Evolutionary conservation across 2,888 invertebrate genomes (phyloP).

Genomic region (Athripsodes cinereus): DNA sequence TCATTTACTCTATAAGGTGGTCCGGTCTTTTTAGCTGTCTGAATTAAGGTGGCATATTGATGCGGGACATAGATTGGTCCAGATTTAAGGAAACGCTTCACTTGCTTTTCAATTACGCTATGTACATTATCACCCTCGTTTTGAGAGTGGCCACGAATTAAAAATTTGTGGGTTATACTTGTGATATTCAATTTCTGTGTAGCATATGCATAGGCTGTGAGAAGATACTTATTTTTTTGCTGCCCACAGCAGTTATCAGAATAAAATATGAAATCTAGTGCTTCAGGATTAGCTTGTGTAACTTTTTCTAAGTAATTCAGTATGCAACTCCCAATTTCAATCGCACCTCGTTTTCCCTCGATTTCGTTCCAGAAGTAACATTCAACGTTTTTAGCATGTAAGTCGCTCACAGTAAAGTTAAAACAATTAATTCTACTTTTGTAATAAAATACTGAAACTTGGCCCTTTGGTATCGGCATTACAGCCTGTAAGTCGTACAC

Average conservation of each 20-base stretch:
- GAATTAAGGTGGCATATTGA: not conserved
- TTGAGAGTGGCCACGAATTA: not conserved
- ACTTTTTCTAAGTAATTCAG: not conserved
- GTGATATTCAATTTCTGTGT: not conserved
- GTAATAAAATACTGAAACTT: not conserved
- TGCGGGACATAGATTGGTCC: not conserved
- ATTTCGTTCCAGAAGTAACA: not conserved
- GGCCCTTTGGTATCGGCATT: not conserved
- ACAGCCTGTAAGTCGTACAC: constrained; percentile 1
- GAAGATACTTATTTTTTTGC: constrained; percentile 7
- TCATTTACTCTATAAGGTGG: not conserved
- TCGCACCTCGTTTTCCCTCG: not conserved
- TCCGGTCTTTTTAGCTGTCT: not conserved
- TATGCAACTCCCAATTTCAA: not conserved
- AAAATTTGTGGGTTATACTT: not conserved
- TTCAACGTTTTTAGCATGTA: not conserved
- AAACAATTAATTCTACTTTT: not conserved
- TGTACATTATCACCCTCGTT: constrained; percentile 1
- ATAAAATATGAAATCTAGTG: constrained; percentile 8
- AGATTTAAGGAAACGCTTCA: not conserved
- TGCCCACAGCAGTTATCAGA: constrained; percentile 11
- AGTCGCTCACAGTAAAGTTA: not conserved
- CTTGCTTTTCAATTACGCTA: not conserved
- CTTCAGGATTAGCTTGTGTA: not conserved
- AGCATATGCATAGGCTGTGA: not conserved